These are phyloP conservation scores for Gobius niger DNA, from an alignment of 2,113 vertebrate genomes.

Conservation along the genomic window DNA sequence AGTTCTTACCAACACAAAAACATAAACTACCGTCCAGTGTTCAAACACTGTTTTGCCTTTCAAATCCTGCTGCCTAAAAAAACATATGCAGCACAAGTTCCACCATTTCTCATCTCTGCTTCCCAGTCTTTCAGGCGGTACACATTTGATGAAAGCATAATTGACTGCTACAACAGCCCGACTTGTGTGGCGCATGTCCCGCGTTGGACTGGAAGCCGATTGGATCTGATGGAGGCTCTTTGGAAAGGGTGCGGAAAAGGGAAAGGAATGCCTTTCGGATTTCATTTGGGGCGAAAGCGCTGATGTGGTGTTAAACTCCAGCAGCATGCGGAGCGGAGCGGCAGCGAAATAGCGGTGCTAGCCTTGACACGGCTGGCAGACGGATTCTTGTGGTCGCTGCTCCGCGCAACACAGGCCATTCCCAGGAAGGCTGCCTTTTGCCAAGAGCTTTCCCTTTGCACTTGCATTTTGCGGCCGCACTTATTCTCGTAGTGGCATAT, in stretches of 20 bases:
- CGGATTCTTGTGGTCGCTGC: conserved; percentile 74
- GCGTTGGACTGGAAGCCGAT: conserved; percentile 55
- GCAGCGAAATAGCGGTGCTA: conserved; percentile 66
- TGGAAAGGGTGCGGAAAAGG: conserved; percentile 78
- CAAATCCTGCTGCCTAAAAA: neutral
- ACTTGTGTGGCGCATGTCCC: conserved; percentile 75
- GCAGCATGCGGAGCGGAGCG: conserved; percentile 64
- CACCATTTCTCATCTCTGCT: neutral
- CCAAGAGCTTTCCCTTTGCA: conserved; percentile 68
- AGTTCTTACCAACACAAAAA: too few species aligned
- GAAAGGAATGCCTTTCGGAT: conserved; percentile 84
- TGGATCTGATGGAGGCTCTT: conserved; percentile 77
- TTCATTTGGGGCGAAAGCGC: conserved; percentile 73
- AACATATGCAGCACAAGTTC: neutral
- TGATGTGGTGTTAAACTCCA: conserved; percentile 70
- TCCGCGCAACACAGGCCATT: conserved; percentile 64
- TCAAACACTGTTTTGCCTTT: neutral
- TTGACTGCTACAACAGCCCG: conserved; percentile 69
- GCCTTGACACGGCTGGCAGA: conserved; percentile 69
- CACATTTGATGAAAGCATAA: conserved; percentile 75
- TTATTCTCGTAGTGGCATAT: conserved; percentile 32
- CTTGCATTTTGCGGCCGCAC: conserved; percentile 51
- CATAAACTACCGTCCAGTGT: too few species aligned
- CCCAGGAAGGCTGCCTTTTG: conserved; percentile 56
- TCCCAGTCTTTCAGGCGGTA: neutral